These are phyloP conservation scores for Paraescarpia echinospica DNA, from an alignment of 1,140 invertebrate genomes.

Conservation along the genomic window DNA sequence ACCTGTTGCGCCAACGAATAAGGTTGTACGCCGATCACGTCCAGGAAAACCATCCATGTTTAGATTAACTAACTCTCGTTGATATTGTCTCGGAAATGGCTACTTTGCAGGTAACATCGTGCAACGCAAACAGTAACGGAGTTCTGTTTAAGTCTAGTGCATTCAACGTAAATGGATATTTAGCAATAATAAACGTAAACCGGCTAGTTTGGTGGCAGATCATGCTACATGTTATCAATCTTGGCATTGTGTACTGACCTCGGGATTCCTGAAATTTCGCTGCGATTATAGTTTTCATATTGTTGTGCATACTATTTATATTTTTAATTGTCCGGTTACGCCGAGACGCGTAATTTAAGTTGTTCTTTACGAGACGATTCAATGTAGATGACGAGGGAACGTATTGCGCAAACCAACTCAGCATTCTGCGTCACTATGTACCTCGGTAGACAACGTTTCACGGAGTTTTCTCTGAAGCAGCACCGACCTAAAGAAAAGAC, in stretches of 20 bases:
- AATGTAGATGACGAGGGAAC: neutral
- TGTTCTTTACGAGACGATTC: neutral
- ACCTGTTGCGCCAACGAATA: neutral
- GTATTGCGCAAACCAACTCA: neutral
- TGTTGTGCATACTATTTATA: neutral
- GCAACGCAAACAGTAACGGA: neutral
- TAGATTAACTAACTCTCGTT: neutral
- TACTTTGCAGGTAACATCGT: neutral
- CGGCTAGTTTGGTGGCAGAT: neutral
- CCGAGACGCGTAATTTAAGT: neutral
- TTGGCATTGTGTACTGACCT: too few relatives aligned
- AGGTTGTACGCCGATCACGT: neutral
- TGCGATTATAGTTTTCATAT: neutral
- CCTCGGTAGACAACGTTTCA: neutral
- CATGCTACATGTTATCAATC: too few relatives aligned
- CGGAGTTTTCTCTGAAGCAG: neutral
- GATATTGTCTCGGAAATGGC: neutral
- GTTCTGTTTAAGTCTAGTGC: neutral
- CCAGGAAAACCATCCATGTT: neutral
- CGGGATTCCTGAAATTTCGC: too few relatives aligned
- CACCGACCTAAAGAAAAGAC: neutral
- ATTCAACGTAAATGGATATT: neutral
- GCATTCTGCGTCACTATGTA: neutral
- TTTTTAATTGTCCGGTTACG: neutral
- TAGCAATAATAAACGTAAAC: neutral